Base-by-base conservation (phyloP, 2,888 invertebrate genomes). In the Unio pictorum region DNA sequence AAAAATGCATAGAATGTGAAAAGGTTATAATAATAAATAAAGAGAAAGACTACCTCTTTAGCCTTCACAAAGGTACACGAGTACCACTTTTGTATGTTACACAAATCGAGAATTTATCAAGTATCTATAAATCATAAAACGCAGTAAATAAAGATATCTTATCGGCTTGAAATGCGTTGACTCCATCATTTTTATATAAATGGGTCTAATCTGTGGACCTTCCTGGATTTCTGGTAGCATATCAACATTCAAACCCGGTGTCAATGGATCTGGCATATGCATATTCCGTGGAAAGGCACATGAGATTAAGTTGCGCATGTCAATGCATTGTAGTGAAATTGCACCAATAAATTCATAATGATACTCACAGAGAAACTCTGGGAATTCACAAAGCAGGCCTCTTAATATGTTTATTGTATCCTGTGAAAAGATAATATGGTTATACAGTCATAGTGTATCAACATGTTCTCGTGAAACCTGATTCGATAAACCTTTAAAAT, bases 321-420 rank as follows among this genome's bases (percentile, higher is more conserved):
- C 99, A 81, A 99, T 98, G 91, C 99, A 99, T 90, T 99, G 99
- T 5, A 99, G 97, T 64, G 99, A 99, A 84, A 99, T 99, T 74
- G 97, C 98, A 90, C 99, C 99, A 90, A 99, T 23, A 0, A 23
- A 23, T 23, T 23, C 23, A 23, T 23, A 23, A 23, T 23, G 23
- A 23, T 23, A 23, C 89, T 99, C 99, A 91, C 99, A 99, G 66
- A 99, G 92, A 90, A 99, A 98, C 91, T 99, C 99, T 0, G 99
- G 99, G 90, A 99, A 99, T 90, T 99, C 99, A 89, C 99, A 99
- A 18, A 99, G 92, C 55, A 99, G 91, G 0, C 99, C 98, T 58
- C 99, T 92, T 66, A 99, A 92, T 15, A 99, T 97, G 76, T 98
- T 93, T 62, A 99, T 91, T 0, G 98, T 97, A 57, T 92, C 92